These are phyloP conservation scores for Loxodonta africana DNA, from an alignment of 2,113 vertebrate species.

Conservation along the genomic window DNA sequence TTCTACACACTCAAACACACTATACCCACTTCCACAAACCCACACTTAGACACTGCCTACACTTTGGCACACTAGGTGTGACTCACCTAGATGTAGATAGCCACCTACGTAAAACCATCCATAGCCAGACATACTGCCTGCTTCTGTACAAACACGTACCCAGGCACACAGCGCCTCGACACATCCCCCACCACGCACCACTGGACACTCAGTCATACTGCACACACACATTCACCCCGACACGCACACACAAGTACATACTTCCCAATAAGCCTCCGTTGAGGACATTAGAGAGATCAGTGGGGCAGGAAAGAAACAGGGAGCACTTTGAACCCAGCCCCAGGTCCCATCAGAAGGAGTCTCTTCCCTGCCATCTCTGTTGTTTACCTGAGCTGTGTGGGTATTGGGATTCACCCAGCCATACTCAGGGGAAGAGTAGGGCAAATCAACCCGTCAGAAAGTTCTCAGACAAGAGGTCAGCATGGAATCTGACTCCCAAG, in stretches of 20 bases:
- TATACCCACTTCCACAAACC: background rate
- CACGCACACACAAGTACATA: rapidly evolving
- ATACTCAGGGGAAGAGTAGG: background rate
- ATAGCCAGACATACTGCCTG: background rate
- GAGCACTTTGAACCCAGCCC: background rate
- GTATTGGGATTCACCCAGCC: background rate
- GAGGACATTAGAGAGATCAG: background rate
- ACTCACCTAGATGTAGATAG: background rate
- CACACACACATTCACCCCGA: no score
- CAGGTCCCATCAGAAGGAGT: background rate
- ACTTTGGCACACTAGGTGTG: background rate
- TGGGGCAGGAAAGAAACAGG: background rate
- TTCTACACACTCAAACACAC: background rate
- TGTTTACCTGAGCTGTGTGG: background rate
- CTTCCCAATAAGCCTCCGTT: background rate
- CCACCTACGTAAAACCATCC: background rate
- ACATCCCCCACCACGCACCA: background rate
- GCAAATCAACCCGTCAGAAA: background rate
- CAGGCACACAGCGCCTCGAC: background rate
- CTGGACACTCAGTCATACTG: background rate
- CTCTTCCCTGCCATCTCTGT: background rate
- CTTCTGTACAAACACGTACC: background rate
- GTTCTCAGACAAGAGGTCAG: background rate
- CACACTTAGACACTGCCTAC: background rate
- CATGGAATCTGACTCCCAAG: background rate